Percentiles rank a stretch among this genome's conserved stretches.
phyloP scores from a whole-genome alignment of 1,140 invertebrate species.

The Dufourea novaeangliae region DNA sequence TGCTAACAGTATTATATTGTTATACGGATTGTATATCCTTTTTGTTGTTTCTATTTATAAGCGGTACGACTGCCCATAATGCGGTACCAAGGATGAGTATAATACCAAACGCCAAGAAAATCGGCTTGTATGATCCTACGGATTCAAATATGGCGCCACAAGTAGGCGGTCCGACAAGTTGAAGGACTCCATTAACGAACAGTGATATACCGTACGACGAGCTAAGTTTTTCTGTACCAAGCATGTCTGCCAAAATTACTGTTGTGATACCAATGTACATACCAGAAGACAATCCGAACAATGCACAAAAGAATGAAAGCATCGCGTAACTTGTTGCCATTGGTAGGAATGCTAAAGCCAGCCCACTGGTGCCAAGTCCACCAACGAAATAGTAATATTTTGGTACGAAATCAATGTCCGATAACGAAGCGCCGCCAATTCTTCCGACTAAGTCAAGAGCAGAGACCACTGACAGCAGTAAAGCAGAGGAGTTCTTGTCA shows the following conservation, averaged over 20 bases:
- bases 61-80: conserved; percentile 87
- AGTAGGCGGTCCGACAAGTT: conserved; percentile 88
- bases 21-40: conserved; percentile 66
- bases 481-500: conserved; percentile 86
- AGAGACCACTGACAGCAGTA: conserved; percentile 90
- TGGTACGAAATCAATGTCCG: conserved; percentile 87
- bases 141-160: conserved; percentile 86
- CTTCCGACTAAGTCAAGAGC: conserved; percentile 89
- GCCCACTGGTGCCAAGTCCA: conserved; percentile 88
- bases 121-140: conserved; percentile 85
- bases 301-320: conserved; percentile 86
- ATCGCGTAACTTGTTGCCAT: conserved; percentile 82
- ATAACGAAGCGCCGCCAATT: conserved; percentile 90
- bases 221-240: conserved; percentile 89
- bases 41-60: conserved; percentile 83
- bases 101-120: conserved; percentile 87
- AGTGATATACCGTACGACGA: conserved; percentile 91
- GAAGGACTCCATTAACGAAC: conserved; percentile 90
- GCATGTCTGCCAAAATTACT: conserved; percentile 90
- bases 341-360: conserved; percentile 87
- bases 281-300: conserved; percentile 91
- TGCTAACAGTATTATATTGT: conserved; percentile 13
- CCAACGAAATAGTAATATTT: conserved; percentile 91
- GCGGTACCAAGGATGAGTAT: conserved; percentile 86
- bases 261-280: conserved; percentile 91